Percentiles rank a stretch among this genome's conserved stretches.
Conservation (phyloP, 2,113 vertebrate species). For the Callionymus lyra region DNA sequence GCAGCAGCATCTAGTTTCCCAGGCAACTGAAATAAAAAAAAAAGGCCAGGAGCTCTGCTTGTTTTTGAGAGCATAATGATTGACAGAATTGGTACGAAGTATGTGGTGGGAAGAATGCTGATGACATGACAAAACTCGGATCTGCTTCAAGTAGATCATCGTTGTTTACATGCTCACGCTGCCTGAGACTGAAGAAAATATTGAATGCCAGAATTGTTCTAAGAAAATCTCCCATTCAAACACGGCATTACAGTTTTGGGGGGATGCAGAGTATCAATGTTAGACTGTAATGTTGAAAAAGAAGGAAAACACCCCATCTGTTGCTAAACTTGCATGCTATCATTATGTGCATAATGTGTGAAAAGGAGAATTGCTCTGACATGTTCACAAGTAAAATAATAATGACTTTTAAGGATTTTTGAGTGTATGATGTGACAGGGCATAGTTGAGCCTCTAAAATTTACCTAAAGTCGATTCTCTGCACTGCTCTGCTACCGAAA, state of each 20-base stretch:
- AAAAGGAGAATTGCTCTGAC: too few relatives aligned
- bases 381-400: too few relatives aligned
- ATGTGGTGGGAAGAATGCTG: background rate
- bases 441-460: too few relatives aligned
- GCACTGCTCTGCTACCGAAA: slow-evolving; percentile 4
- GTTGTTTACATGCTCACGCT: slow-evolving; percentile 7
- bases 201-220: slow-evolving; percentile 12
- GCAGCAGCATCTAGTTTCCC: too few relatives aligned
- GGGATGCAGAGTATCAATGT: slow-evolving; percentile 2
- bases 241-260: slow-evolving; percentile 7
- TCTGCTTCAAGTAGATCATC: slow-evolving; percentile 12
- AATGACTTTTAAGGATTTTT: too few relatives aligned
- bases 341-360: too few relatives aligned
- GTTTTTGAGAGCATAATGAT: slow-evolving; percentile 15
- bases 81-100: slow-evolving; percentile 33
- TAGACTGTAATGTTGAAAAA: slow-evolving; percentile 2
- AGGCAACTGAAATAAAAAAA: too few relatives aligned
- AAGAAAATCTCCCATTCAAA: slow-evolving; percentile 4
- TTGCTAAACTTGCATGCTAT: too few relatives aligned
- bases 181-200: background rate
- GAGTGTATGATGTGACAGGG: too few relatives aligned
- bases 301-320: slow-evolving; percentile 7
- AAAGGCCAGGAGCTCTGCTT: slow-evolving; percentile 9
- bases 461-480: slow-evolving; percentile 4
- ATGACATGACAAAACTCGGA: slow-evolving; percentile 17